A percentile compares a stretch with the other conserved stretches of the same genome.
Conservation (phyloP, 37 sponge, comb jelly and placozoan species). For the Diacarnus erythraeanus region DNA sequence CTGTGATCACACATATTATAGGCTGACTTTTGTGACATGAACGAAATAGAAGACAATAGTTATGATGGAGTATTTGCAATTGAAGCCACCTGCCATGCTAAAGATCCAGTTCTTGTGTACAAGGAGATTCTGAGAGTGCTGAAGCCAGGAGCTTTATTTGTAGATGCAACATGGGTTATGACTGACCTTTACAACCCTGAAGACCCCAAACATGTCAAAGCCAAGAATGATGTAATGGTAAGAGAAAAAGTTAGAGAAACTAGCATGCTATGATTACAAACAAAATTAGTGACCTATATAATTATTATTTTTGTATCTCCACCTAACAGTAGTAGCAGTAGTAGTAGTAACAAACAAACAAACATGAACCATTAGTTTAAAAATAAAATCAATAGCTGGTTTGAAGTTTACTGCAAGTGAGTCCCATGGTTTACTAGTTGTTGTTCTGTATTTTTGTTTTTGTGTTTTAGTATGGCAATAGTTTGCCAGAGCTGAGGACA, state of each 20-base stretch:
- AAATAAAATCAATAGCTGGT: no score
- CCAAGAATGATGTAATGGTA: constrained; percentile 49
- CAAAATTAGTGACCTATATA: no score
- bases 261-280: neutral
- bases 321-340: no score
- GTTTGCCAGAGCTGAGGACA: constrained; percentile 43
- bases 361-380: no score
- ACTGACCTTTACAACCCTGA: constrained; percentile 67
- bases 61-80: constrained; percentile 69
- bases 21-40: constrained; percentile 69
- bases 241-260: constrained; percentile 11
- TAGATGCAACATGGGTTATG: constrained; percentile 45
- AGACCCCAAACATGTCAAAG: constrained; percentile 50
- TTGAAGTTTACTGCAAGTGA: no score
- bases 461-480: constrained; percentile 50
- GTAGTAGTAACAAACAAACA: no score
- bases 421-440: neutral
- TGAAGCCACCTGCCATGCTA: constrained; percentile 71
- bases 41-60: constrained; percentile 52
- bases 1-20: no score
- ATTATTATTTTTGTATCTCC: no score
- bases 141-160: constrained; percentile 73
- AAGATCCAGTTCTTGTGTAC: constrained; percentile 38
- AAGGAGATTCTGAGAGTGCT: constrained; percentile 61
- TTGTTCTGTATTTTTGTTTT: neutral